These are phyloP conservation scores for Catocala fraxini DNA, from an alignment of 2,888 invertebrate genomes.

Conservation along the genomic window DNA sequence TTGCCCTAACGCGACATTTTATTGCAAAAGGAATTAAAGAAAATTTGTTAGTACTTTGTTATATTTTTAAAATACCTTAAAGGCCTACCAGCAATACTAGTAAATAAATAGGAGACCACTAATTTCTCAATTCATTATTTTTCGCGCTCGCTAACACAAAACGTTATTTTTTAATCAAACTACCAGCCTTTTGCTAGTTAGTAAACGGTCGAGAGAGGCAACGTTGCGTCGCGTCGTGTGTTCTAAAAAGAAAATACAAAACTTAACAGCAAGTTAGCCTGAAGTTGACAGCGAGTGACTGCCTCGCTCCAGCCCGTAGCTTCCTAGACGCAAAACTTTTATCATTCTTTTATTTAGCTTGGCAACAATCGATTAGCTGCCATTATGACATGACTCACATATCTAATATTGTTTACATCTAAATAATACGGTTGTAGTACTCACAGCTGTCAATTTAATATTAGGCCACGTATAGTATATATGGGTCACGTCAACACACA, in stretches of 20 bases:
- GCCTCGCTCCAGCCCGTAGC: slow-evolving; percentile 47
- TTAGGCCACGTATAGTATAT: background rate
- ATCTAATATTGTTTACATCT: slow-evolving; percentile 14
- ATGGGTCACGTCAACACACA: slow-evolving; percentile 2
- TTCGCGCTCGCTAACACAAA: background rate
- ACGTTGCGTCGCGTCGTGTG: slow-evolving; percentile 45
- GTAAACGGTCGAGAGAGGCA: slow-evolving; percentile 37
- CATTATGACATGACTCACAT: slow-evolving; percentile 20
- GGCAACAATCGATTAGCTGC: slow-evolving; percentile 35
- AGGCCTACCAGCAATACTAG: no score
- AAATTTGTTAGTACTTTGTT: no score
- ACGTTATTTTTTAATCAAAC: slow-evolving; percentile 23
- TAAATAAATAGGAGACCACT: no score
- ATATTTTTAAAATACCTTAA: no score
- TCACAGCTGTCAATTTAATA: slow-evolving; percentile 5
- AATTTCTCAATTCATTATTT: no score
- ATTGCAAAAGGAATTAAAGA: no score
- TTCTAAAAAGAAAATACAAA: slow-evolving; percentile 63
- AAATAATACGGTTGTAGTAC: background rate
- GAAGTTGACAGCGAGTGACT: slow-evolving; percentile 76
- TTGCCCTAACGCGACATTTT: no score
- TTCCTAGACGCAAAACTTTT: slow-evolving; percentile 51
- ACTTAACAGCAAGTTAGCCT: slow-evolving; percentile 69
- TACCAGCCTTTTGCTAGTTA: slow-evolving; percentile 30
- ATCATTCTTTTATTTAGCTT: slow-evolving; percentile 38